A percentile compares a stretch with the other conserved stretches of the same genome.
phyloP scores from a whole-genome alignment of 64 coral and sea anemone genomes.

The Exaiptasia diaphana region DNA sequence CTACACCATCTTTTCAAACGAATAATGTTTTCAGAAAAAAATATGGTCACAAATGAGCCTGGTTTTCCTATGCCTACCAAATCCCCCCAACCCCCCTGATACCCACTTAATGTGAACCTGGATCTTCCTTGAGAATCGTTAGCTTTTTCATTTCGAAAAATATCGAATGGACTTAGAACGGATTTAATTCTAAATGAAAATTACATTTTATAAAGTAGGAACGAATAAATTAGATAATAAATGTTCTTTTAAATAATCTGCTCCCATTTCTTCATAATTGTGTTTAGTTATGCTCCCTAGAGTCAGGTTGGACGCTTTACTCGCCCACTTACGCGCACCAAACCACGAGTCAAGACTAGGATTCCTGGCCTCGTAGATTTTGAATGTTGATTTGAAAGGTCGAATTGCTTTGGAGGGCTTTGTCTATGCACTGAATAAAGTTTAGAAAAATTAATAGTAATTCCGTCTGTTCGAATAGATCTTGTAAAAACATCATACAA shows the following conservation, averaged over 20 bases:
- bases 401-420: slow-evolving; percentile 78
- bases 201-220: too few relatives aligned
- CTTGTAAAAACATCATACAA: too few relatives aligned
- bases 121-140: too few relatives aligned
- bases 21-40: too few relatives aligned
- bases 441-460: slow-evolving; percentile 79
- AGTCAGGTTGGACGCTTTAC: slow-evolving; percentile 5
- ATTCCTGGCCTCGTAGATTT: slow-evolving; percentile 41
- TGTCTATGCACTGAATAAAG: slow-evolving; percentile 82
- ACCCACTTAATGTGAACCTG: too few relatives aligned
- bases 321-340: slow-evolving; percentile 81
- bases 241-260: slow-evolving; percentile 89
- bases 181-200: too few relatives aligned
- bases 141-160: too few relatives aligned
- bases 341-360: slow-evolving; percentile 76
- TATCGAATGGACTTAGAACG: too few relatives aligned
- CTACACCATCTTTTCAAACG: too few relatives aligned
- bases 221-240: slow-evolving; percentile 78
- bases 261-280: slow-evolving; percentile 89
- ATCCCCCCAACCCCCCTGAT: too few relatives aligned
- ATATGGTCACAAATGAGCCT: too few relatives aligned
- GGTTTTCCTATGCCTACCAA: too few relatives aligned
- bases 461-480: slow-evolving; percentile 92
- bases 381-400: slow-evolving; percentile 95
- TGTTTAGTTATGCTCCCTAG: slow-evolving; percentile 74